Base-by-base conservation (phyloP, 2,888 invertebrate species). In the Ophion obscuratus region DNA sequence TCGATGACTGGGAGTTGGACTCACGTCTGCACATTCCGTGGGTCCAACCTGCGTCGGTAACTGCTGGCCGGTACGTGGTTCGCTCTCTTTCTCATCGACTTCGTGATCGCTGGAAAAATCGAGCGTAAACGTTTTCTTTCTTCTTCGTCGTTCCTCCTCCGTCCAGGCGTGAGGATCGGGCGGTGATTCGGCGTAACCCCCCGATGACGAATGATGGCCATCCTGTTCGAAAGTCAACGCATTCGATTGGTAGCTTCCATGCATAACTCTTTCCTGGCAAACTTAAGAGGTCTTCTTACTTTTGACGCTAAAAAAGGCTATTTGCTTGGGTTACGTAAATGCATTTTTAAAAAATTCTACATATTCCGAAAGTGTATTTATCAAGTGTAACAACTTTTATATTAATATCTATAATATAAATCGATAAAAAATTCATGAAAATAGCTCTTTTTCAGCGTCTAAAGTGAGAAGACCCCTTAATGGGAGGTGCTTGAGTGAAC, bases 91-190 rank as follows among this genome's bases (percentile, higher is more conserved):
- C 57, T 92, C 92, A 14, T 95, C 95, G 36, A 94, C 94, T 93
- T 96, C 95, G 92, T 95, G 95, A 83, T 96, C 94, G 87, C 96
- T 94, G 80, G 96, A 95, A 94, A 97, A 96, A 91, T 98, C 97
- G 87, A 97, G 94, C 68, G 97, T 97, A 94, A 97, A 97, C 31
- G 96, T 96, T 92, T 96, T 97, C 94, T 96, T 97, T 91, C 96
- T 96, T 84, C 96, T 95, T 87, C 96, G 95, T 89, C 96, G 96
- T 80, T 97, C 97, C 87, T 97, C 97, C 83, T 96, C 96, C 68
- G 96, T 95, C 95, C 97, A 97, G 11, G 90, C 82, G 3, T 91
- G 91, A 24, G 87, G 85, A 59, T 93, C 93, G 0, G 94, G 93
- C 0, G 94, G 93, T 2, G 94, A 94, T 61, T 93, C 94, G 14